Evolutionary conservation across 2,888 invertebrate species (phyloP).

Genomic region (Hemistola chrysoprasaria): DNA sequence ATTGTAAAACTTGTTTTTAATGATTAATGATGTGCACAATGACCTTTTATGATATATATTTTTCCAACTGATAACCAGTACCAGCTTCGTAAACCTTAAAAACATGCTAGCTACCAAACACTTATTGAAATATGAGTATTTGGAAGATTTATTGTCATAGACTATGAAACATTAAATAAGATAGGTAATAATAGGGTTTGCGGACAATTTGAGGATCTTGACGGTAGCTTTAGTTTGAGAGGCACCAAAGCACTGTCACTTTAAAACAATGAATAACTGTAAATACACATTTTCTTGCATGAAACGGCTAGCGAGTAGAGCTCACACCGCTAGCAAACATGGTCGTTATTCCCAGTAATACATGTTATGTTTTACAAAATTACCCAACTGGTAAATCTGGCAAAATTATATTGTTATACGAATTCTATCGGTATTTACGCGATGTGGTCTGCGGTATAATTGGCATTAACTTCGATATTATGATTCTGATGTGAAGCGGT

Average conservation of each 20-base stretch:
- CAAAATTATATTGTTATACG: slow-evolving; percentile 63
- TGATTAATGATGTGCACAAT: too few relatives aligned
- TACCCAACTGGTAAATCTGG: slow-evolving; percentile 70
- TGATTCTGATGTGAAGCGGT: slow-evolving; percentile 48
- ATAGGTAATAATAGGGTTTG: too few relatives aligned
- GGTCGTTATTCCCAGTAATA: slow-evolving; percentile 76
- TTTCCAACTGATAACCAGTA: too few relatives aligned
- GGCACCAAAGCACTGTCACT: slow-evolving; percentile 65
- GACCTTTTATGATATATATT: too few relatives aligned
- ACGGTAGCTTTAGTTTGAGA: slow-evolving; percentile 50
- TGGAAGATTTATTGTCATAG: too few relatives aligned
- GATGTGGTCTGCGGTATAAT: slow-evolving; percentile 49
- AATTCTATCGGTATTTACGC: slow-evolving; percentile 25
- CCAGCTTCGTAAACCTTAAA: too few relatives aligned
- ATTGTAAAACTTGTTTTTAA: too few relatives aligned
- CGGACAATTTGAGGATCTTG: too few relatives aligned
- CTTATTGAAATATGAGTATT: too few relatives aligned
- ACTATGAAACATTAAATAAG: too few relatives aligned
- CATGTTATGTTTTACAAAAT: slow-evolving; percentile 35
- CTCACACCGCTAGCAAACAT: slow-evolving; percentile 53
- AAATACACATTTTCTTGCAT: slow-evolving; percentile 62
- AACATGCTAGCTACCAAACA: too few relatives aligned
- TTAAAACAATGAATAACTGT: slow-evolving; percentile 37
- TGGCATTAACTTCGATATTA: slow-evolving; percentile 49
- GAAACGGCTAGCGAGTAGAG: slow-evolving; percentile 68